Conservation (phyloP, 1,140 invertebrate species). For the Drosophila miranda region DNA sequence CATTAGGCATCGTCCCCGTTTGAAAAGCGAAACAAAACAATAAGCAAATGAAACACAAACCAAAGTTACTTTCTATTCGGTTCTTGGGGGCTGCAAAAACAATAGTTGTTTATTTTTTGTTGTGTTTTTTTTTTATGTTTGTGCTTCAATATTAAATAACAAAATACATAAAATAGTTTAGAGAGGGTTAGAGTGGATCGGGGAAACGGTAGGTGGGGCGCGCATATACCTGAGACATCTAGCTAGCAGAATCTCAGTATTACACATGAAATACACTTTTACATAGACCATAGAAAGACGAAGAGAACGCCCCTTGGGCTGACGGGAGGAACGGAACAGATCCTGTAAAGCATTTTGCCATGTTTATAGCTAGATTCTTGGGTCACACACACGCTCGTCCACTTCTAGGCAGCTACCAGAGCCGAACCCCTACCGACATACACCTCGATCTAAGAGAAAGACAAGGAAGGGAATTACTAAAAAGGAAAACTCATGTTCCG, state of each 20-base stretch:
- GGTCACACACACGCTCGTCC: constrained; percentile 17
- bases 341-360: constrained; percentile 38
- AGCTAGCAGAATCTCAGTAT: constrained; percentile 76
- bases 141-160: constrained; percentile 49
- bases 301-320: not conserved
- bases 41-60: constrained; percentile 39
- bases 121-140: not conserved
- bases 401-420: constrained; percentile 25
- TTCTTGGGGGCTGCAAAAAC: constrained; percentile 16
- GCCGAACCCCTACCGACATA: constrained; percentile 3
- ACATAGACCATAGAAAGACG: constrained; percentile 24
- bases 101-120: constrained; percentile 31
- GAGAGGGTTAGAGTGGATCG: constrained; percentile 39
- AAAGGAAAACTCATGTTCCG: constrained; percentile 43
- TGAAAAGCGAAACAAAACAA: constrained; percentile 15
- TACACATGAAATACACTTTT: constrained; percentile 60
- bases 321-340: constrained; percentile 18
- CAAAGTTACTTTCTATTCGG: constrained; percentile 60
- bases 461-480: constrained; percentile 47
- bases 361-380: constrained; percentile 31
- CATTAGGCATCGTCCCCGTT: not conserved
- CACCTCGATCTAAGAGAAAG: constrained; percentile 35
- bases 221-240: constrained; percentile 62
- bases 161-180: constrained; percentile 29
- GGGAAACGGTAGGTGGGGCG: constrained; percentile 15